Conservation (phyloP, 2,888 invertebrate species). For the Venusia cambrica region DNA sequence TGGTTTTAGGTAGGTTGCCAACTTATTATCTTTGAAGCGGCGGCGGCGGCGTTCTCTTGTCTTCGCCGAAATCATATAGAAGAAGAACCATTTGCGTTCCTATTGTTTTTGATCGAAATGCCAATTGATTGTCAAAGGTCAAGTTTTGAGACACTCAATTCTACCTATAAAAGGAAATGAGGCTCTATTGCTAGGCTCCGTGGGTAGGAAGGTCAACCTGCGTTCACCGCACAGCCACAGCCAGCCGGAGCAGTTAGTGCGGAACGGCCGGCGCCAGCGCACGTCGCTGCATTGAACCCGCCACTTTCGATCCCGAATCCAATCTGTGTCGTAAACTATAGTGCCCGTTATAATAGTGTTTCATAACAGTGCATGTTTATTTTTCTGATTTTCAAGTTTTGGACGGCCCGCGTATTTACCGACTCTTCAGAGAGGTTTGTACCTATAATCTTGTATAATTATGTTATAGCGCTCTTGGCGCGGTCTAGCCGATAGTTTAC, state of each 20-base stretch:
- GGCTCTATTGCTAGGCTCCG: slow-evolving; percentile 62
- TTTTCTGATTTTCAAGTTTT: slow-evolving; percentile 48
- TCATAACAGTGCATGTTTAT: slow-evolving; percentile 65
- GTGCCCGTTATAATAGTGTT: slow-evolving; percentile 71
- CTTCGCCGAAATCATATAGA: no score
- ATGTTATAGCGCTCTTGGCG: slow-evolving; percentile 36
- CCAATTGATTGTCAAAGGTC: slow-evolving; percentile 31
- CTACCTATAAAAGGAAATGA: slow-evolving; percentile 58
- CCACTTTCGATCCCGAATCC: slow-evolving; percentile 54
- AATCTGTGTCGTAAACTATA: slow-evolving; percentile 57
- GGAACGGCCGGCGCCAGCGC: slow-evolving; percentile 67
- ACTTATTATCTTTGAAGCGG: no score
- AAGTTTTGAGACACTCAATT: slow-evolving; percentile 45
- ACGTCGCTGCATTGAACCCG: slow-evolving; percentile 43
- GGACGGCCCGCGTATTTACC: slow-evolving; percentile 45
- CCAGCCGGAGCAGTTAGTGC: slow-evolving; percentile 60
- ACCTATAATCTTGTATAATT: slow-evolving; percentile 36
- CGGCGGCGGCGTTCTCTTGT: no score
- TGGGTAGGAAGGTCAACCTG: slow-evolving; percentile 74
- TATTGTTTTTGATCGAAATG: not conserved
- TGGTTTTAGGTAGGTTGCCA: no score
- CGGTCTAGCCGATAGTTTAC: slow-evolving; percentile 50
- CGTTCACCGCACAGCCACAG: slow-evolving; percentile 56
- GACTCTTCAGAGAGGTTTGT: slow-evolving; percentile 66
- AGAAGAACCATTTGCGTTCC: slow-evolving; percentile 7